Conservation (phyloP, 2,113 vertebrate species). For the Halichoerus grypus region DNA sequence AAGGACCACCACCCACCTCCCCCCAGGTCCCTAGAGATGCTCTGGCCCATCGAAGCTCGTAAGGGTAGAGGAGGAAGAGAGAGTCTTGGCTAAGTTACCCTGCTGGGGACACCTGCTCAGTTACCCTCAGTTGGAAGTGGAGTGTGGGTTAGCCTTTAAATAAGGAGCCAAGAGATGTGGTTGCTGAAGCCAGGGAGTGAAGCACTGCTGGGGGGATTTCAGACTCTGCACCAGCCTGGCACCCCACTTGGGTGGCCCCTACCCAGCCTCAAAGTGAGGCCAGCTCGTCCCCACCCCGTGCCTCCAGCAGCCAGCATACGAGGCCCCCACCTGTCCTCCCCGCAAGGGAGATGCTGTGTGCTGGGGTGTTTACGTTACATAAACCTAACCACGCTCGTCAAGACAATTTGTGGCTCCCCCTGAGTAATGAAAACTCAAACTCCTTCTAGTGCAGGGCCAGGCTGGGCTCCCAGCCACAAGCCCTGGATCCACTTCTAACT, state of each 20-base stretch:
- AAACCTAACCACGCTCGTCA: slow-evolving; percentile 74
- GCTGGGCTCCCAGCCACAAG: slow-evolving; percentile 62
- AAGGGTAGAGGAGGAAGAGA: not conserved
- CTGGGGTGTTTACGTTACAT: slow-evolving; percentile 68
- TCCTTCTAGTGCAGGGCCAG: slow-evolving; percentile 33
- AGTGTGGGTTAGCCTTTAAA: not conserved
- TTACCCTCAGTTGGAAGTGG: not conserved
- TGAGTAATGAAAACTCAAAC: slow-evolving; percentile 67
- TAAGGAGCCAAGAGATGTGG: not conserved
- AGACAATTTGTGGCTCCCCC: slow-evolving; percentile 80
- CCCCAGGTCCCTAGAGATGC: not conserved
- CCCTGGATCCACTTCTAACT: slow-evolving; percentile 52
- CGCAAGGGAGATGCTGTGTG: not conserved
- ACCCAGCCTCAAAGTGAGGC: not conserved
- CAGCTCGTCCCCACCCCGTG: not conserved
- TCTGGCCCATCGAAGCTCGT: not conserved
- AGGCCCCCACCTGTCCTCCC: slow-evolving; percentile 47
- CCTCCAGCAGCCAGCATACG: not conserved
- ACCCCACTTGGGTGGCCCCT: not conserved
- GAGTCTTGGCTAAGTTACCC: not conserved
- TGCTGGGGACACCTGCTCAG: not conserved
- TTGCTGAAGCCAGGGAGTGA: not conserved
- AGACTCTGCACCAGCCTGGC: not conserved
- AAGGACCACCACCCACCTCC: not conserved
- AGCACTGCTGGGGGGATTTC: not conserved